Conservation (phyloP, 2,888 invertebrate species). For the Drosophila atripex region DNA sequence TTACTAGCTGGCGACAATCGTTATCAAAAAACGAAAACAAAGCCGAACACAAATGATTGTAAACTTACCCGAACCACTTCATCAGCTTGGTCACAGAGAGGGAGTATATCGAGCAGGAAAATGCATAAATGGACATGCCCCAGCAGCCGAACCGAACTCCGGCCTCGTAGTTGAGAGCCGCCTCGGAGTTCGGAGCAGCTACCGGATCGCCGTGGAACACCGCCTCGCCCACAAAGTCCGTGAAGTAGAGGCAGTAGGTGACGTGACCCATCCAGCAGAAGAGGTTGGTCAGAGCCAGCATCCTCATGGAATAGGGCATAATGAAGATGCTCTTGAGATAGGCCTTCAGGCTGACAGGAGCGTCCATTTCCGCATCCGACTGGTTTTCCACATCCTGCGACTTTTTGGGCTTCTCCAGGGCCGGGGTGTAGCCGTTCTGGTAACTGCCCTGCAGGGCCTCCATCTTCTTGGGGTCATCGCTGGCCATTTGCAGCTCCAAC, state of each 20-base stretch:
- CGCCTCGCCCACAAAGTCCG: constrained; percentile 88
- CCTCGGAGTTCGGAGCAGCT: constrained; percentile 70
- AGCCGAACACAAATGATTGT: neutral
- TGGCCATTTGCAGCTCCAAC: constrained; percentile 71
- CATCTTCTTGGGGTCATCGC: constrained; percentile 35
- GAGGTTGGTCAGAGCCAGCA: constrained; percentile 87
- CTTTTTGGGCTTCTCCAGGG: constrained; percentile 20
- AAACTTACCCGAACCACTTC: constrained; percentile 81
- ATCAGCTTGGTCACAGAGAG: constrained; percentile 82
- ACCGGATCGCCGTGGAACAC: constrained; percentile 63
- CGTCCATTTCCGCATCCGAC: constrained; percentile 34
- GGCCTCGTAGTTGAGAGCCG: constrained; percentile 77
- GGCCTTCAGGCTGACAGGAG: constrained; percentile 74
- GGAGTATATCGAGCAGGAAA: constrained; percentile 84
- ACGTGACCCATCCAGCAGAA: constrained; percentile 88
- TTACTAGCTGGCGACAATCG: too few species aligned
- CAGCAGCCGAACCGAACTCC: constrained; percentile 84
- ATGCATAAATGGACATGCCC: constrained; percentile 84
- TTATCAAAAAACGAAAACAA: neutral
- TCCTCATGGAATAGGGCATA: constrained; percentile 86
- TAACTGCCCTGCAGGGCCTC: constrained; percentile 59
- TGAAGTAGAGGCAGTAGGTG: constrained; percentile 88
- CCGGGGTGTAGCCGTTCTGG: constrained; percentile 63
- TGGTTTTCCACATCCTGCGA: constrained; percentile 41
- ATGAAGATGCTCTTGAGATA: constrained; percentile 86